Base-by-base conservation (phyloP, 2,888 invertebrate species). In the Dorcus hopei region DNA sequence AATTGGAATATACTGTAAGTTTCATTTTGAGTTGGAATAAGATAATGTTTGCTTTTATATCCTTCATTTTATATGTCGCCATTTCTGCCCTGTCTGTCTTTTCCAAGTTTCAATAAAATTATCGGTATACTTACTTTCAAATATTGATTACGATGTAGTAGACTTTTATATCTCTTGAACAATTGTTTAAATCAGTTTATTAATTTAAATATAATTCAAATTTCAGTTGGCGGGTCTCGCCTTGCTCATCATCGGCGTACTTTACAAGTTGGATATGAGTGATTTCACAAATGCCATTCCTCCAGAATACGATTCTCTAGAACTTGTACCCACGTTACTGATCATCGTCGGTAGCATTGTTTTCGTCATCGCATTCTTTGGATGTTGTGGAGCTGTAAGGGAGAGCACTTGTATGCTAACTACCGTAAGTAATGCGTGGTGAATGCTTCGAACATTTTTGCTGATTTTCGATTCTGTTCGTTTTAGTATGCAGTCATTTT, bases 401-500 rank as follows among this genome's bases (percentile, higher is more conserved):
- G 74, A 73, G 51, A 72, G 68, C 62, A 73, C 71, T 4, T 74
- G 74, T 61, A 72, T 74, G 72, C 62, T 74, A 41, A 73, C 72
- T 33, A 72, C 73, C 54, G 74, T 74, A 66, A 70, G 70, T 64
- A 55, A 4, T 42, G 7, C 26, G 5, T 33, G 1, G 5, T 33
- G 26, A 19, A 19, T 40, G 19, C 14, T 14, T 14, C 16, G n/a
- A 23, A 48, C 14, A 38, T 49, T 38, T 49, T 42, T 42, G 9
- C 2, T 42, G 4, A 16, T 7, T 42, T 42, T 42, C 14, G 42
- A 42, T 42, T 42, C n/a, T 2, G 4, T 65, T 59, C 66, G 59
- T 81, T 82, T 53, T 79, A 90, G 91, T 91, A 89, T 78, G 85
- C 90, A 4, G 83, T 89, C 65, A 83, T 88, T 75, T 78, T 91